Base-by-base conservation (phyloP, 1,140 invertebrate genomes). In the Saxidomus purpurata region DNA sequence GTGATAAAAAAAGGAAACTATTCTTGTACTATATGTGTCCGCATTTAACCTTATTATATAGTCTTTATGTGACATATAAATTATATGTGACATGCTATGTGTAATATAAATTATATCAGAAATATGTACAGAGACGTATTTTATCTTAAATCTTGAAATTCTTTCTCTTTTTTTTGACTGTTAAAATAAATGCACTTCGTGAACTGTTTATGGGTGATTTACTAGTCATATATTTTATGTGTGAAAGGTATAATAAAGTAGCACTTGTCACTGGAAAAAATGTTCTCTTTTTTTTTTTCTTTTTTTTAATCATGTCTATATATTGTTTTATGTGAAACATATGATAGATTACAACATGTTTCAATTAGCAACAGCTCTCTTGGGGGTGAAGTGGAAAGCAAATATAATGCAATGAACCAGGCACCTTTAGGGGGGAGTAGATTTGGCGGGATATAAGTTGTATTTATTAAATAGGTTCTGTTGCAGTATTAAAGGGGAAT, bases 181-280 rank as follows among this genome's bases (percentile, higher is more conserved):
- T 19, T 71, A 1, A 71, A 71, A 19, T 71, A 28, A 15, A 71
- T 71, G 36, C 67, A 40, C 67, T 38, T 71, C 17, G 67, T 71
- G 17, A 71, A 36, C 34, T 71, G 67, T 15, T 38, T 38, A 71
- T 38, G 67, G 67, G 67, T 71, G 67, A 8, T 38, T n/a, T 40
- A 71, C 67, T 71, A 71, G 67, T 71, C 67, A 71, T 71, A 13
- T 28, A 63, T 71, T 71, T 71, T 71, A 71, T 71, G 67, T 28
- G 8, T 38, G 19, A 38, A 71, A 38, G 11, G 9, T 38, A 15
- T 38, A 71, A 71, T 71, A 38, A 71, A 71, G 34, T 71, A 28
- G 25, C 22, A 8, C 8, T 31, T 11, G 31, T 67, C 31, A 17
- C 19, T n/a, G 61, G 61, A 28, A 67, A 67, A 43, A 4, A 43